Base-by-base conservation (phyloP, 2,888 invertebrate genomes). In the Idaea dimidiata region DNA sequence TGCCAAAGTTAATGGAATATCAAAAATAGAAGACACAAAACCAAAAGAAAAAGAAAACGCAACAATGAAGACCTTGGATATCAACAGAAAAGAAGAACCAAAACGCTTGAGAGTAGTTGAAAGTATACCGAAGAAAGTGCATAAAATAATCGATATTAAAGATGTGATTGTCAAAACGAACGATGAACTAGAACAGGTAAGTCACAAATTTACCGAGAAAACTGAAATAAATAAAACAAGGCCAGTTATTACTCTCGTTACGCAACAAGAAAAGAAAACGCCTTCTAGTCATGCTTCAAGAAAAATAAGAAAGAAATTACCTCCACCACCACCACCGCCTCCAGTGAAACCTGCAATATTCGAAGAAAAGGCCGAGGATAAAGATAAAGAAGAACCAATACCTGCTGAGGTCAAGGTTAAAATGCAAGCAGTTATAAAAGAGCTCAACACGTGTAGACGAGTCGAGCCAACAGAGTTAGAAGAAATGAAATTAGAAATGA, bases 391-490 rank as follows among this genome's bases (percentile, higher is more conserved):
- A 54, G 82, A 81, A 68, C 85, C 89, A 60, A 89, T 94, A 63
- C 90, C 92, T 55, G 90, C 89, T 58, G 92, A 94, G 75, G 91
- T 94, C 0, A 94, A 94, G 78, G 87, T 91, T 59, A 94, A 94
- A 76, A 94, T 94, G 94, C 93, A 94, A 73, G 94, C 94, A 10
- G 94, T 94, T 24, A 94, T 94, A 64, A 89, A 91, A 58, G 94
- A 94, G 78, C 80, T 94, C 3, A 88, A 87, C 68, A 83, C 87
- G 72, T 92, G 92, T 71, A 80, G 82, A 62, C 83, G 87, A 67
- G 76, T 79, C n/a, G 91, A 91, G 64, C 80, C 88, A 10, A 79
- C 77, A 57, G 80, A 82, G 68, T 59, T 82, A 61, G 81, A 86
- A 75, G 83, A 87, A 66, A 72, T 83, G 3, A 80, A 82, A 69